Percentiles rank a stretch among this genome's conserved stretches.
Evolutionary conservation across 2,888 invertebrate genomes (phyloP).

Genomic region (Tipula unca): DNA sequence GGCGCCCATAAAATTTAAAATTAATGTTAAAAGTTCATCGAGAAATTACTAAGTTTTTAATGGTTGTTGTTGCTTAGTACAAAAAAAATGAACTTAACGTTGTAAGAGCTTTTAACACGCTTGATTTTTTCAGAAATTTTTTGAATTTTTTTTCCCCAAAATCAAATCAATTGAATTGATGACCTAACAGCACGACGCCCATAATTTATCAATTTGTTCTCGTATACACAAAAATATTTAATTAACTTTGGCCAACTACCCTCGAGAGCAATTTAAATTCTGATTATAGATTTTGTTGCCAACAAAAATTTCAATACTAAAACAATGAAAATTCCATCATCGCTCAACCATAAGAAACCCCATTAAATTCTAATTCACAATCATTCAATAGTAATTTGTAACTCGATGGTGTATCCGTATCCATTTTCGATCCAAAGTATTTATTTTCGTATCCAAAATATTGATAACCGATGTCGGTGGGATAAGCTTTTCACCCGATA

Average conservation of each 20-base stretch:
- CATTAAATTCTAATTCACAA: constrained; percentile 8
- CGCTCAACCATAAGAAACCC: neutral
- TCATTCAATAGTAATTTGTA: constrained; percentile 8
- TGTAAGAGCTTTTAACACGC: neutral
- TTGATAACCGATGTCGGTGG: neutral
- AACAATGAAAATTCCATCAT: constrained; percentile 8
- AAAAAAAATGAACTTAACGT: neutral
- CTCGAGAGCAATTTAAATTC: neutral
- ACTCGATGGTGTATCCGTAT: neutral
- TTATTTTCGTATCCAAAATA: neutral
- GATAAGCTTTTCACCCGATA: neutral
- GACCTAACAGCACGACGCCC: neutral
- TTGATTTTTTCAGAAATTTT: too few relatives aligned
- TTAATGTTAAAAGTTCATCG: neutral
- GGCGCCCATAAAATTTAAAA: neutral
- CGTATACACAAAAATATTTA: neutral
- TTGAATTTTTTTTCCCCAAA: too few relatives aligned
- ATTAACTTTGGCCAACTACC: neutral
- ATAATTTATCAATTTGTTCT: neutral
- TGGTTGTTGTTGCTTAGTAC: neutral
- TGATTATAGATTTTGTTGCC: neutral
- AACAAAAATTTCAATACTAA: neutral
- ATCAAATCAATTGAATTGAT: neutral
- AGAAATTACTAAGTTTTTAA: neutral
- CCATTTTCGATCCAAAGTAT: neutral